These are phyloP conservation scores for Rhynchopsitta pachyrhyncha DNA, from an alignment of 2,113 vertebrate genomes.

Conservation along the genomic window DNA sequence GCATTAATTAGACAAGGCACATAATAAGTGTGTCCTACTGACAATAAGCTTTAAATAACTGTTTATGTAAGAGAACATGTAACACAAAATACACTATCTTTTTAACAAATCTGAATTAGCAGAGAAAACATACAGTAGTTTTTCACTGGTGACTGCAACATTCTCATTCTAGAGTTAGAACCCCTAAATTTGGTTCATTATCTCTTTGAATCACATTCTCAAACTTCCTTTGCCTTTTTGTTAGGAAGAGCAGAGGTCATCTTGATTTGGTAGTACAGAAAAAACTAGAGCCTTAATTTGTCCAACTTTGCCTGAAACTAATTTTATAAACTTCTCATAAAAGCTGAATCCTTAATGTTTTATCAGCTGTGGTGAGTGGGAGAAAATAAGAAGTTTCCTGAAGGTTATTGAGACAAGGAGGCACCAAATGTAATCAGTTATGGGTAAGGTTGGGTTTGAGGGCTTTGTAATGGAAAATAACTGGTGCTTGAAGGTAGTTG, in stretches of 20 bases:
- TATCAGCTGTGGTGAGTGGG: background rate
- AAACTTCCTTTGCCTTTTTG: background rate
- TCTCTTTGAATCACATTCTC: background rate
- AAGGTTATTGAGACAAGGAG: background rate
- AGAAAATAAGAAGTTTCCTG: background rate
- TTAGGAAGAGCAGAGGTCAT: background rate
- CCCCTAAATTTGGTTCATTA: background rate
- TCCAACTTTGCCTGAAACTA: background rate
- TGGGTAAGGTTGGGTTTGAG: too few species aligned
- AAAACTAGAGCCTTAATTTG: background rate
- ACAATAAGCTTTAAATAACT: background rate
- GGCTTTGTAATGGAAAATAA: too few species aligned
- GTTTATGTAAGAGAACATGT: background rate
- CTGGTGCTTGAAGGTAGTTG: too few species aligned
- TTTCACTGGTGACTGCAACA: background rate
- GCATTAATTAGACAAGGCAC: background rate
- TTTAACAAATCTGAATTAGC: background rate
- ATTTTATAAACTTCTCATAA: background rate
- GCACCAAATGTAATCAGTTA: too few species aligned
- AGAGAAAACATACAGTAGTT: background rate
- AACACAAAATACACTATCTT: background rate
- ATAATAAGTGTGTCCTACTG: background rate
- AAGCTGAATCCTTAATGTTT: background rate
- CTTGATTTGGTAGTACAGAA: background rate
- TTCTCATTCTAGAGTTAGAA: background rate